Base-by-base conservation (phyloP, 2,888 invertebrate species). In the Dinocampus coccinellae region DNA sequence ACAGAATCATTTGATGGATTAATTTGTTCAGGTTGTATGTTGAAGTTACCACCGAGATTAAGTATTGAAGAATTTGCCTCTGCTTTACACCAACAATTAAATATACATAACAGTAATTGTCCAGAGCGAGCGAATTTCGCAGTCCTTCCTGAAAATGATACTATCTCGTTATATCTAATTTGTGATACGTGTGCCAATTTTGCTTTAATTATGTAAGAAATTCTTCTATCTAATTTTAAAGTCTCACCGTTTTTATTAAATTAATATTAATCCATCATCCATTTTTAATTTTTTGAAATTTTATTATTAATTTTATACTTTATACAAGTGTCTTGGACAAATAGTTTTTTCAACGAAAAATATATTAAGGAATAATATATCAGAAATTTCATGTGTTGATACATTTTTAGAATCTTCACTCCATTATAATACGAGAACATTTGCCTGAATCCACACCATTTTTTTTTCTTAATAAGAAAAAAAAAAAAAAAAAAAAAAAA, bases 111-210 rank as follows among this genome's bases (percentile, higher is more conserved):
- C 1, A 34, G 67, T 10, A 64, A 52, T 16, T 87, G 87, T 36
- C 29, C 20, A 10, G 66, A 76, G 11, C 61, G 70, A 65, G 84
- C 87, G 20, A 66, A 75, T n/a, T 88, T 88, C 65, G 78, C 80
- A 24, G 47, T 81, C 6, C 62, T 84, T n/a, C 76, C 78, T 29
- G 84, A 86, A 39, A 77, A 80, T 68, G 72, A 79, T 36, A 77
- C 77, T 26, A 42, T 74, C 20, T 78, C 78, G 74, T 76, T 86
- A 47, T 84, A 82, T 75, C 61, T 87, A 16, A 73, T 78, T 10
- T 87, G 86, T 42, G 76, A 82, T n/a, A 75, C 70, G 0, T 88
- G 88, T 75, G 80, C 78, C 0, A 73, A 74, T 34, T 81, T 82
- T 29, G 65, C 66, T 11, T 63, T 75, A 33, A 74, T 83, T 62